Percentiles rank a stretch among this genome's conserved stretches.
Conservation (phyloP, 2,113 vertebrate species). For the Patagioenas fasciata region DNA sequence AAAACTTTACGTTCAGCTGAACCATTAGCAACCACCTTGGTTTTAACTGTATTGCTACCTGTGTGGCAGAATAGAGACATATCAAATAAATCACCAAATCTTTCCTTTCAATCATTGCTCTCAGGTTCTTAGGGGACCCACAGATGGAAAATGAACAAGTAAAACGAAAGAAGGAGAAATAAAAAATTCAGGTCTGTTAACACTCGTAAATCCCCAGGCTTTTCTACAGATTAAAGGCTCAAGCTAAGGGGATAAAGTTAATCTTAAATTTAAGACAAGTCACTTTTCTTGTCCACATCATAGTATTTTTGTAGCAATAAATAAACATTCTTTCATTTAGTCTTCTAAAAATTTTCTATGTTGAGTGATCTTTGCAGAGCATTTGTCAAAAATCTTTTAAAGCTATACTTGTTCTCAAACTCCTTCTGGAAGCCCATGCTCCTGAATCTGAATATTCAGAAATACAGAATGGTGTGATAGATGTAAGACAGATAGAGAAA, state of each 20-base stretch:
- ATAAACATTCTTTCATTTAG: constrained; percentile 13
- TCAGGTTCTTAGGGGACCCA: constrained; percentile 41
- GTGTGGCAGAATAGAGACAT: constrained; percentile 25
- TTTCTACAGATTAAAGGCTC: constrained; percentile 70
- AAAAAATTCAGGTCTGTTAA: constrained; percentile 63
- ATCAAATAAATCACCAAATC: constrained; percentile 44
- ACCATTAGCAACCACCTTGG: background rate
- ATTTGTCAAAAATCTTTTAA: background rate
- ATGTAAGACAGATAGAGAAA: background rate
- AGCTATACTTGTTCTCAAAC: background rate
- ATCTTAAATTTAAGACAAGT: constrained; percentile 64
- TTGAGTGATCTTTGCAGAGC: background rate
- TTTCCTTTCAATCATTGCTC: constrained; percentile 26
- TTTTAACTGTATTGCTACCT: background rate
- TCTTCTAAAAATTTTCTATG: background rate
- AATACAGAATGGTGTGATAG: background rate
- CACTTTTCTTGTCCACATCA: constrained; percentile 40
- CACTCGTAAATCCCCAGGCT: constrained; percentile 58
- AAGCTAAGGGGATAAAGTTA: constrained; percentile 52
- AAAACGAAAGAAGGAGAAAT: constrained; percentile 38
- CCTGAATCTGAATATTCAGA: background rate
- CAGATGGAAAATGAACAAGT: constrained; percentile 46
- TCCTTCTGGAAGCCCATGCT: background rate
- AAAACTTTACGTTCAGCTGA: background rate
- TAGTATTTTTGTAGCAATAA: constrained; percentile 31